Base-by-base conservation (phyloP, 2,797 vertebrate genomes). In the Alcedo quadribrachys region DNA sequence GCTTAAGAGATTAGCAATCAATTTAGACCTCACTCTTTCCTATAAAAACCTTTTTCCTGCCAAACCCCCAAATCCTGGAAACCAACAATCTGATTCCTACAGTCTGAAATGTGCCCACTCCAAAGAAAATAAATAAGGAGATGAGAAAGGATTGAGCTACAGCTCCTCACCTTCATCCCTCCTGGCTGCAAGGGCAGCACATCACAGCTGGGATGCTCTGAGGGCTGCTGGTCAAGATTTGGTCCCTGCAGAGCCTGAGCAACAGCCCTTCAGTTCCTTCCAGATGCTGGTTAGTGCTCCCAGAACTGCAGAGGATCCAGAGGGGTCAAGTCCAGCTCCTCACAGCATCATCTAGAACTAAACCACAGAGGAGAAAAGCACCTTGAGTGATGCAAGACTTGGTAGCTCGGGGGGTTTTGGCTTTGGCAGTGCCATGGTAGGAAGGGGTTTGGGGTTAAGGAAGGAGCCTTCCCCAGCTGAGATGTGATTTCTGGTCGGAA, bases 401-500 rank as follows among this genome's bases (percentile, higher is more conserved):
- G 24, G n/a, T 24, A 33, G 22, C 55, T 33, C 3, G 5, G 32
- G 55, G 14, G 7, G 55, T 16, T 33, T 22, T 57, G n/a, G n/a
- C 14, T 57, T 33, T 9, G 32, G 53, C n/a, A 32, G 53, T 32
- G 19, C 32, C 55, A 17, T 14, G 54, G 32, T 35, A 24, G 9
- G 15, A 58, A 33, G 55, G 32, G 20, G 20, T 51, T 54, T 20
- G 30, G 53, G 28, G 11, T 53, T 19, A 15, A 40, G 37, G 37
- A 37, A 37, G 13, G 35, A 42, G 68, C 42, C 71, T 92, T 92
- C 90, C 90, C 75, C 32, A 81, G 55, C 42, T 20, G 81, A 54
- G 65, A 82, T 51, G 58, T 68, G 83, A 70, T 67, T 74, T 82
- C 77, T 1, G 4, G 74, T 84, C 87, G 93, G 61, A 86, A 79